Base-by-base conservation (phyloP, 1,140 invertebrate genomes). In the Spodoptera litura region DNA sequence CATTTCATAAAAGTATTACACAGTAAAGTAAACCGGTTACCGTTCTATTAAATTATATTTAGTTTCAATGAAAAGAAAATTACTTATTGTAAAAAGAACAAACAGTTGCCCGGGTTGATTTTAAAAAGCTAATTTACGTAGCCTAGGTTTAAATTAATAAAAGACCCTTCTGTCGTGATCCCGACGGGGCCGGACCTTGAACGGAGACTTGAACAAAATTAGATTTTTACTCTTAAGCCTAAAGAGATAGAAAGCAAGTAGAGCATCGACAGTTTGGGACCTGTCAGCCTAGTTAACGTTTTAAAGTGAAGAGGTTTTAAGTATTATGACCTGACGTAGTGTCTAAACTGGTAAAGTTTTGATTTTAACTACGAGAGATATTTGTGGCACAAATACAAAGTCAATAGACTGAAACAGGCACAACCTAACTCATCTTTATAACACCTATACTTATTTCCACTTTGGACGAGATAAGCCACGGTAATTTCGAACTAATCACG, bases 31-130 rank as follows among this genome's bases (percentile, higher is more conserved):
- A 49, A 11, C 38, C 38, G 15, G 0, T 64, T 66, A 66, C 38
- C 38, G 15, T 66, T 38, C 38, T 20, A 66, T 66, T 66, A 66
- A 66, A 66, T 20, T 44, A 64, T 49, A 49, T 25, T 49, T 64
- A 64, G 35, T 49, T 51, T 66, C 35, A 49, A 62, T 25, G 11
- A 49, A 66, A 66, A 66, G 62, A 25, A 66, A 66, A 66, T 66
- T 49, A 31, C 62, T 25, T 13, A 35, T 20, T 56, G 15, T 10
- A 56, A 25, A 25, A 8, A 56, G 25, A 56, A 15, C 15, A 56
- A 6, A 10, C 3, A 8, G 15, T 10, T 25, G 53, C 53, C 10
- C 10, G 6, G 20, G 38, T 44, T 44, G 4, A 44, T 44, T 44
- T 44, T 44, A 44, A 44, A 44, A 44, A 44, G 38, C 38, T 44